Evolutionary conservation across 2,797 vertebrate species (phyloP).

Genomic region (Arctocebus calabarensis): DNA sequence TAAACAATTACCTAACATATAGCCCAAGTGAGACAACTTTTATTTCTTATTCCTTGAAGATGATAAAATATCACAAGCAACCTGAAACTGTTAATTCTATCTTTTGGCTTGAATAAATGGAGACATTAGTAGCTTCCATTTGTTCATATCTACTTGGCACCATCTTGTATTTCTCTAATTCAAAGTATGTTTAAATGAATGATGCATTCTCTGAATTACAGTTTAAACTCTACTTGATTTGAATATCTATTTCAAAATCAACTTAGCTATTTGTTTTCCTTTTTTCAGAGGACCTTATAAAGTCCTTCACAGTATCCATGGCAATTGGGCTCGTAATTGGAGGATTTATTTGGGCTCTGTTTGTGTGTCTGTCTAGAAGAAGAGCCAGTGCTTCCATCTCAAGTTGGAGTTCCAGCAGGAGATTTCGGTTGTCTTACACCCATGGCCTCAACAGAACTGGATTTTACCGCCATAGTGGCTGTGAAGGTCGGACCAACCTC

Average conservation of each 20-base stretch:
- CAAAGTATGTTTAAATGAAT: not conserved
- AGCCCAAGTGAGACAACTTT: not conserved
- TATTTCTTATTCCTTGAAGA: not conserved
- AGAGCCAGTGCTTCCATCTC: conserved; percentile 96
- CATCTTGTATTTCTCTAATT: not conserved
- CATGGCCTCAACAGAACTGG: conserved; percentile 89
- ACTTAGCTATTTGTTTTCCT: conserved; percentile 1
- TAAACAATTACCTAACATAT: not conserved
- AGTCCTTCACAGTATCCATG: conserved; percentile 96
- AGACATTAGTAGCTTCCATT: not conserved
- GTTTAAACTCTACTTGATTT: not conserved
- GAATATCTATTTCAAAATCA: not conserved
- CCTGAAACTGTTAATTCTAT: not conserved
- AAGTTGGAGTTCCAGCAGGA: conserved; percentile 88
- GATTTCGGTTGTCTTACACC: conserved; percentile 85
- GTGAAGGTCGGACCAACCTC: conserved; percentile 95
- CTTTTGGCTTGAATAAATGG: not conserved
- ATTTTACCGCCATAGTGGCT: conserved; percentile 95
- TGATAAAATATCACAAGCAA: not conserved
- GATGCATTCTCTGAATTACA: not conserved
- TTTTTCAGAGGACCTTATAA: conserved; percentile 92
- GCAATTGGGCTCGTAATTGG: conserved; percentile 94
- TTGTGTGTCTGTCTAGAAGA: conserved; percentile 94
- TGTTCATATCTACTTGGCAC: not conserved
- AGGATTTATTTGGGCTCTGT: conserved; percentile 91